Percentiles rank a stretch among this genome's conserved stretches.
Evolutionary conservation across 2,888 invertebrate genomes (phyloP).

Genomic region (Drosophila eohydei): DNA sequence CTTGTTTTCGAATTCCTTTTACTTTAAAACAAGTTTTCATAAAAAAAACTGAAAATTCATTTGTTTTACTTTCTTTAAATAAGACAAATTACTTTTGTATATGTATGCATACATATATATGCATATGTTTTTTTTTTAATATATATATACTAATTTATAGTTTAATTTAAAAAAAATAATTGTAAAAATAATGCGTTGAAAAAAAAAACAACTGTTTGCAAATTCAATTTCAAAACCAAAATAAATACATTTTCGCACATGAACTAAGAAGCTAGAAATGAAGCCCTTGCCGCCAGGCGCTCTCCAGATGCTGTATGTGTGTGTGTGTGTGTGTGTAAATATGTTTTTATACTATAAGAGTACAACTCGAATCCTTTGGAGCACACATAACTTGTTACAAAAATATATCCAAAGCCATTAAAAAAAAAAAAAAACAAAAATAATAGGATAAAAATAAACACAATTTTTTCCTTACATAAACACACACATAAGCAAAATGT

Average conservation of each 20-base stretch:
- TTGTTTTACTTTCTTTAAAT: constrained; percentile 47
- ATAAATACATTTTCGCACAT: constrained; percentile 57
- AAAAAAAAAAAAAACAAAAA: constrained; percentile 5
- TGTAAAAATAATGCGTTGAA: constrained; percentile 51
- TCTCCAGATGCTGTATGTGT: constrained; percentile 22
- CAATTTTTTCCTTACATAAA: constrained; percentile 11
- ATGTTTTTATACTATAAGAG: constrained; percentile 10
- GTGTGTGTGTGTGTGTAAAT: constrained; percentile 15
- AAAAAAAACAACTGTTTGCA: constrained; percentile 54
- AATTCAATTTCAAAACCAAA: constrained; percentile 52
- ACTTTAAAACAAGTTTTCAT: constrained; percentile 45
- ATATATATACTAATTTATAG: constrained; percentile 36
- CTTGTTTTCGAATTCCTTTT: constrained; percentile 36
- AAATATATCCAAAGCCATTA: constrained; percentile 3
- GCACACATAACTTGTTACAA: constrained; percentile 21
- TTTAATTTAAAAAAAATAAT: constrained; percentile 30
- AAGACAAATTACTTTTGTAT: constrained; percentile 52
- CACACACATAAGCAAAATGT: constrained; percentile 27
- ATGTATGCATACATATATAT: constrained; percentile 20
- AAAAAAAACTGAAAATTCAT: constrained; percentile 60
- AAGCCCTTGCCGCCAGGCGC: constrained; percentile 44
- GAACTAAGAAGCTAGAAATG: constrained; percentile 51
- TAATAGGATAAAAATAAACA: constrained; percentile 14
- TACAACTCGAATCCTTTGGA: constrained; percentile 7
- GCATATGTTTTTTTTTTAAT: background rate